Percentiles rank a stretch among this genome's conserved stretches.
Evolutionary conservation across 2,797 vertebrate genomes (phyloP).

Genomic region (Xiphorhynchus erythropygius): DNA sequence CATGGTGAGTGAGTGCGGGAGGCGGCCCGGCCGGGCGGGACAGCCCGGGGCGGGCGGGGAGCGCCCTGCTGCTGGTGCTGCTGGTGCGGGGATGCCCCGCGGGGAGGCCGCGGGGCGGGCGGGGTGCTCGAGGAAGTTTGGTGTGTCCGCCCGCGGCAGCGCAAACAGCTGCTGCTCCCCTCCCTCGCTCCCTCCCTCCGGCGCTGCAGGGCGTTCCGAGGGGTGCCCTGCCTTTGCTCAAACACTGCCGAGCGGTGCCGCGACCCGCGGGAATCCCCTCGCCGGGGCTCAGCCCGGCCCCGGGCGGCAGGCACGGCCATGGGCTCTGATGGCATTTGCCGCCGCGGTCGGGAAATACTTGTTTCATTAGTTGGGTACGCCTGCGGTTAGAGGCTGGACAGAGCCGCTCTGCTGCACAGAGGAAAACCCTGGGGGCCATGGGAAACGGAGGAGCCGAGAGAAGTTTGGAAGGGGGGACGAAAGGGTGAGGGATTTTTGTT

Average conservation of each 20-base stretch:
- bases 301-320: not conserved
- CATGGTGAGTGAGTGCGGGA: not conserved
- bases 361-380: not conserved
- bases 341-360: not conserved
- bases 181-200: not conserved
- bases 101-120: not conserved
- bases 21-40: not conserved
- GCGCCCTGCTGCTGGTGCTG: not conserved
- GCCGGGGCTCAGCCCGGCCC: not conserved
- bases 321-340: not conserved
- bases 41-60: not conserved
- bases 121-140: not conserved
- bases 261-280: slow-evolving; percentile 1
- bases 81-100: not conserved
- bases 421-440: not conserved
- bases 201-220: not conserved
- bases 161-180: not conserved
- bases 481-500: slow-evolving; percentile 49
- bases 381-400: not conserved
- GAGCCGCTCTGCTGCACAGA: not conserved
- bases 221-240: not conserved
- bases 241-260: not conserved
- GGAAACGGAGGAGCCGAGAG: not conserved
- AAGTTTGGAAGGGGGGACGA: slow-evolving; percentile 39
- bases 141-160: not conserved